phyloP scores from a whole-genome alignment of 2,797 vertebrate species.

The Epinephelus awoara region DNA sequence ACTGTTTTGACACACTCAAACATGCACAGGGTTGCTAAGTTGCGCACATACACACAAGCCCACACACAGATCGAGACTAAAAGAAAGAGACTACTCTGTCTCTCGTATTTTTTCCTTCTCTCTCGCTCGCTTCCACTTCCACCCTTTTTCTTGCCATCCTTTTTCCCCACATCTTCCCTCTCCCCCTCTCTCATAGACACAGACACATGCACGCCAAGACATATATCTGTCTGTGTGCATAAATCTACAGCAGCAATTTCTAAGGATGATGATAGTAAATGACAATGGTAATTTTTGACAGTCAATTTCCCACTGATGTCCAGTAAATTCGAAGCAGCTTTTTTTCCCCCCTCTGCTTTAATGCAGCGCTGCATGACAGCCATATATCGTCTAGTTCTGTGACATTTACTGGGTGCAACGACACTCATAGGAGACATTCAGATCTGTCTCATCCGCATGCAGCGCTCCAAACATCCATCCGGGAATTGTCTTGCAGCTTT shows the following conservation, averaged over 20 bases:
- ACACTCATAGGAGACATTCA: slow-evolving; percentile 86
- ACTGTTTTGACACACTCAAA: slow-evolving; percentile 72
- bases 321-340: slow-evolving; percentile 79
- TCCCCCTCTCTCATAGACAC: not conserved
- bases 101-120: slow-evolving; percentile 2
- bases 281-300: slow-evolving; percentile 82
- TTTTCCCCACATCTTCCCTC: not conserved
- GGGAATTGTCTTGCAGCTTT: slow-evolving; percentile 83
- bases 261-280: slow-evolving; percentile 80
- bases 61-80: slow-evolving; percentile 43
- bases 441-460: slow-evolving; percentile 82
- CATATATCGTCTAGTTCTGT: slow-evolving; percentile 80
- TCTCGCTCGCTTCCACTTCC: slow-evolving; percentile 23
- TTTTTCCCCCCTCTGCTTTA: slow-evolving; percentile 69
- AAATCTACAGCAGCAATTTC: slow-evolving; percentile 74
- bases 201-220: slow-evolving; percentile 20
- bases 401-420: slow-evolving; percentile 86
- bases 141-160: slow-evolving; percentile 5
- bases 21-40: slow-evolving; percentile 54
- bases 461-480: slow-evolving; percentile 77
- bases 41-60: slow-evolving; percentile 32
- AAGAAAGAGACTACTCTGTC: slow-evolving; percentile 25
- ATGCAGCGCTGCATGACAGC: slow-evolving; percentile 75
- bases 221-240: slow-evolving; percentile 61
- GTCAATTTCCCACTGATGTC: slow-evolving; percentile 82